A percentile compares a stretch with the other conserved stretches of the same genome.
Conservation (phyloP, 2,888 invertebrate genomes). For the Lycaena phlaeas region DNA sequence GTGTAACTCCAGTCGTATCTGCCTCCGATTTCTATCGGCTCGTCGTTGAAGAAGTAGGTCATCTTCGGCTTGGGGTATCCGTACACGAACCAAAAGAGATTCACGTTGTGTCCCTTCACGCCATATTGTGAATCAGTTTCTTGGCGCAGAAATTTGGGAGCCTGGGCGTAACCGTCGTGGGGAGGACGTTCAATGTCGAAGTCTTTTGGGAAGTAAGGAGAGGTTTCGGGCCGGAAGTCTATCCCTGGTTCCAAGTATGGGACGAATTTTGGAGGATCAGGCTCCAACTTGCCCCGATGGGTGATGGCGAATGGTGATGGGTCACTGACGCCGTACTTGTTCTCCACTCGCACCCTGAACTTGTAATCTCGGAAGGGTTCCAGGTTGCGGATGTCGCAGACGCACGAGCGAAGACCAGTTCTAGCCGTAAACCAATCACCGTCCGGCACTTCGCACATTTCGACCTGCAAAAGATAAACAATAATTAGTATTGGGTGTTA, state of each 20-base stretch:
- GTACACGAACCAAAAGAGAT: slow-evolving; percentile 94
- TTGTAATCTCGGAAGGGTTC: slow-evolving; percentile 96
- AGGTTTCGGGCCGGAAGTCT: slow-evolving; percentile 87
- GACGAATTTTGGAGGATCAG: slow-evolving; percentile 84
- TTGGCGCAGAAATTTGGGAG: slow-evolving; percentile 89
- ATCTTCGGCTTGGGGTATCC: slow-evolving; percentile 97
- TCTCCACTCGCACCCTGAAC: slow-evolving; percentile 96
- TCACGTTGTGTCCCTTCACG: slow-evolving; percentile 91
- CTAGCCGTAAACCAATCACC: slow-evolving; percentile 94
- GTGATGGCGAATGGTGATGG: slow-evolving; percentile 94
- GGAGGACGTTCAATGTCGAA: slow-evolving; percentile 93
- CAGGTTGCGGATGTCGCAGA: slow-evolving; percentile 90
- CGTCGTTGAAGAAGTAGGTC: slow-evolving; percentile 89
- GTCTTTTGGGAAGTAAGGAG: slow-evolving; percentile 92
- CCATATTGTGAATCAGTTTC: slow-evolving; percentile 92
- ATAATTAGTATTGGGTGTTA: not conserved
- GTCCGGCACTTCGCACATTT: slow-evolving; percentile 93
- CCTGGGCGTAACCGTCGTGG: slow-evolving; percentile 86
- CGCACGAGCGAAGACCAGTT: slow-evolving; percentile 89
- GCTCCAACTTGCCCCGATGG: slow-evolving; percentile 83
- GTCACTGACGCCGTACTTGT: slow-evolving; percentile 96
- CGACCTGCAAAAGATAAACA: slow-evolving; percentile 63
- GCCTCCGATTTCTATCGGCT: slow-evolving; percentile 86
- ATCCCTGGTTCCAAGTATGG: slow-evolving; percentile 86
- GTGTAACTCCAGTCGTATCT: slow-evolving; percentile 90